Evolutionary conservation across 2,888 invertebrate genomes (phyloP).

Genomic region (Oxystoma pomonae): DNA sequence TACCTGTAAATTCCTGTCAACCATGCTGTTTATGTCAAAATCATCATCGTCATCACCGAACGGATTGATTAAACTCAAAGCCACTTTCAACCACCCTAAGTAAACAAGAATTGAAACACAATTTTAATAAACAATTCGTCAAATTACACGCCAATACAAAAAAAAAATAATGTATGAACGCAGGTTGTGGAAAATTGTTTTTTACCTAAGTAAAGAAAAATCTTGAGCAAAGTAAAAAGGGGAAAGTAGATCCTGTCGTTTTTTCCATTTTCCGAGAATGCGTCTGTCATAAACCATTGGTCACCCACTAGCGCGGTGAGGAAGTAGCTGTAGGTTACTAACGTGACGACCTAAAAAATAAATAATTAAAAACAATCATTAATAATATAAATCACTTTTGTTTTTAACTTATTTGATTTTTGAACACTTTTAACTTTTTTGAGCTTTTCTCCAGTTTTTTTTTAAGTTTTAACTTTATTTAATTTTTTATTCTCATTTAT

Average conservation of each 20-base stretch:
- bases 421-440: no score
- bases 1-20: slow-evolving; percentile 83
- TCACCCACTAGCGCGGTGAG: slow-evolving; percentile 84
- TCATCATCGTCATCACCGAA: slow-evolving; percentile 90
- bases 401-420: no score
- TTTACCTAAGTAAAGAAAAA: slow-evolving; percentile 88
- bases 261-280: slow-evolving; percentile 36
- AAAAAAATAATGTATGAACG: no score
- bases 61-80: slow-evolving; percentile 85
- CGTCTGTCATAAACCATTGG: slow-evolving; percentile 69
- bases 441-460: no score
- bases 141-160: no score
- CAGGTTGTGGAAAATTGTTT: no score
- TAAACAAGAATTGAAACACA: no score
- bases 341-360: slow-evolving; percentile 64
- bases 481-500: no score
- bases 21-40: slow-evolving; percentile 89
- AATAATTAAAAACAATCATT: neutral
- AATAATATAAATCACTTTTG: no score
- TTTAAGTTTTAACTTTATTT: no score
- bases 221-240: slow-evolving; percentile 82
- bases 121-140: no score
- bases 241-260: slow-evolving; percentile 85
- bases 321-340: slow-evolving; percentile 94
- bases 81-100: slow-evolving; percentile 50